A percentile compares a stretch with the other conserved stretches of the same genome.
Conservation (phyloP, 2,797 vertebrate genomes). For the Nasua narica region DNA sequence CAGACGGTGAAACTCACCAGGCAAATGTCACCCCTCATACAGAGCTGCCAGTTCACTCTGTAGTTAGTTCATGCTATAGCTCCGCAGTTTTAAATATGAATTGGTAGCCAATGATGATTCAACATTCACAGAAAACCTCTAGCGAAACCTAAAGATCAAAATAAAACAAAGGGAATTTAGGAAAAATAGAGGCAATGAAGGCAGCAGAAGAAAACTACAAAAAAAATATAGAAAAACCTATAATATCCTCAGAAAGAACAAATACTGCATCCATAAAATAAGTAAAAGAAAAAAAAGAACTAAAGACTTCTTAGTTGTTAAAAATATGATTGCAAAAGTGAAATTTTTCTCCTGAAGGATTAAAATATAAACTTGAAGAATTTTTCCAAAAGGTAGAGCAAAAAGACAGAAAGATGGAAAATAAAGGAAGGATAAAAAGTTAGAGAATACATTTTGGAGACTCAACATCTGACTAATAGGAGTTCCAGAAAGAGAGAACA, state of each 20-base stretch:
- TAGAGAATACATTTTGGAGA: not conserved
- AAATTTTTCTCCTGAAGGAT: not conserved
- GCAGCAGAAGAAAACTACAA: not conserved
- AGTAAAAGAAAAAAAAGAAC: not conserved
- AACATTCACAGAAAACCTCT: not conserved
- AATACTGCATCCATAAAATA: not conserved
- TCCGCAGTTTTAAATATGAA: not conserved
- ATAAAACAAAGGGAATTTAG: not conserved
- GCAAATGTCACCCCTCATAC: not conserved
- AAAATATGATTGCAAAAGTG: not conserved
- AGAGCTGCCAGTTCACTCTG: not conserved
- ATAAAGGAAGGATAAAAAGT: not conserved
- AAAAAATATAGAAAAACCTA: not conserved
- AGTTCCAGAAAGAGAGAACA: not conserved
- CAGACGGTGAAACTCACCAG: too few species aligned
- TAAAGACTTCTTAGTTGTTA: not conserved
- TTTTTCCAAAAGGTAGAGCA: not conserved
- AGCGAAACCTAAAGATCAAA: not conserved
- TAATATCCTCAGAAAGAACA: not conserved
- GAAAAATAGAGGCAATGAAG: not conserved
- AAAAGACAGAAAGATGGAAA: not conserved
- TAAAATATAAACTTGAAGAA: not conserved
- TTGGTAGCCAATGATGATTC: not conserved
- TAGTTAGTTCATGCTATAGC: not conserved
- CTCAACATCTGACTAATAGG: not conserved